A percentile compares a stretch with the other conserved stretches of the same genome.
These are phyloP conservation scores for Mesaphorura yosii DNA, from an alignment of 1,140 invertebrate genomes.

Conservation along the genomic window DNA sequence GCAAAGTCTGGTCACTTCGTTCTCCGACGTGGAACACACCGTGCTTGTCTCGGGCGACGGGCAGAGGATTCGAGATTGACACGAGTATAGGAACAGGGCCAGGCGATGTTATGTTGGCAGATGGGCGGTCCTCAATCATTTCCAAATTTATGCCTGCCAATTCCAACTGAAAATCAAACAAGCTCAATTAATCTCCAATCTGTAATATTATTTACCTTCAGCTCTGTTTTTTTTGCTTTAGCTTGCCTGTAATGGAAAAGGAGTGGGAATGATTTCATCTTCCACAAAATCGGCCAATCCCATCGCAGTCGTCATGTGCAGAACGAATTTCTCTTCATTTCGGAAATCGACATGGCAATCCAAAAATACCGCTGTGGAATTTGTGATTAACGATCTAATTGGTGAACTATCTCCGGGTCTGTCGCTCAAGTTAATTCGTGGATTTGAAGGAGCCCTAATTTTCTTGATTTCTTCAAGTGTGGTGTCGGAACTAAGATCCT, in stretches of 20 bases:
- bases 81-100: conserved; percentile 67
- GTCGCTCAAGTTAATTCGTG: conserved; percentile 22
- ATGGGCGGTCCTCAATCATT: conserved; percentile 65
- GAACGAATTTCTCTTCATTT: conserved; percentile 49
- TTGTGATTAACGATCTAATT: conserved; percentile 18
- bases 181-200: conserved; percentile 10
- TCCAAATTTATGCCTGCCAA: conserved; percentile 56
- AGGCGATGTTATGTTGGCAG: conserved; percentile 66
- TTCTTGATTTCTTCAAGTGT: conserved; percentile 2
- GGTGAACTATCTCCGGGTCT: conserved; percentile 18
- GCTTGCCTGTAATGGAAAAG: conserved; percentile 63
- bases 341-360: conserved; percentile 46
- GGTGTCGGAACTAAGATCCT: conserved; percentile 2
- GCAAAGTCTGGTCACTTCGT: not conserved
- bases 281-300: conserved; percentile 68
- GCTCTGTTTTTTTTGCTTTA: not conserved
- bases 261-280: conserved; percentile 66
- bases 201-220: not conserved
- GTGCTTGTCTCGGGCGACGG: conserved; percentile 50
- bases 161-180: conserved; percentile 41
- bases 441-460: conserved; percentile 1
- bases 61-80: conserved; percentile 50
- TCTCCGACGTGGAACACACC: conserved; percentile 57
- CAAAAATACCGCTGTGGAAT: conserved; percentile 35
- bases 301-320: conserved; percentile 68